These are phyloP conservation scores for Macroramphosus scolopax DNA, from an alignment of 2,797 vertebrate genomes.

Conservation along the genomic window DNA sequence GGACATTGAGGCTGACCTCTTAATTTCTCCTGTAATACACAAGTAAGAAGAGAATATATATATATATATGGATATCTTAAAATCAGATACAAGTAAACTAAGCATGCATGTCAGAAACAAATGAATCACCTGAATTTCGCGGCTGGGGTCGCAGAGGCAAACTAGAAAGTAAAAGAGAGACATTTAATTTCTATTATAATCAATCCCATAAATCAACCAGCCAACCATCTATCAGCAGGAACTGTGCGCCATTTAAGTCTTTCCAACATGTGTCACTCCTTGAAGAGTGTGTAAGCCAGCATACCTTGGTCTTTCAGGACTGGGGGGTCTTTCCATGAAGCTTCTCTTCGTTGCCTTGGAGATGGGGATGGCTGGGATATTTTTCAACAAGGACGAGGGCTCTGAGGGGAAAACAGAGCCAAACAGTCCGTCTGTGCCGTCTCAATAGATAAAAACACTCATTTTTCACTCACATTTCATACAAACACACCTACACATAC, in stretches of 20 bases:
- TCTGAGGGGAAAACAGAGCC: constrained; percentile 68
- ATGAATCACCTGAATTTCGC: constrained; percentile 82
- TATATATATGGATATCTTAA: neutral
- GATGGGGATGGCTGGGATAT: constrained; percentile 76
- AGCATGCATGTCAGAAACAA: neutral
- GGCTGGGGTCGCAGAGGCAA: constrained; percentile 80
- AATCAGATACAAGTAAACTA: too few species aligned
- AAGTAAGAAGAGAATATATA: constrained; percentile 16
- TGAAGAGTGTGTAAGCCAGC: too few species aligned
- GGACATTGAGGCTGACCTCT: constrained; percentile 95
- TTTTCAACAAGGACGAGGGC: constrained; percentile 72
- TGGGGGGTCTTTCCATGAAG: constrained; percentile 80
- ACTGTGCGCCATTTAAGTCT: too few species aligned
- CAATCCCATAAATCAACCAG: too few species aligned
- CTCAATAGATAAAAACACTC: too few species aligned
- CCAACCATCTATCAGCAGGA: too few species aligned
- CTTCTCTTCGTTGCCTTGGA: constrained; percentile 86
- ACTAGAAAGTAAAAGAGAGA: constrained; percentile 51
- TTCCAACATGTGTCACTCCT: too few species aligned
- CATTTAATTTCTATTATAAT: too few species aligned
- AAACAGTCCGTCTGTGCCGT: too few species aligned
- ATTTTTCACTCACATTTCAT: too few species aligned
- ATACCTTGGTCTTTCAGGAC: constrained; percentile 87
- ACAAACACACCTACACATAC: too few species aligned
- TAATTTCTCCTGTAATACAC: constrained; percentile 85